phyloP scores from a whole-genome alignment of 2,113 vertebrate genomes.

The Sapayoa aenigma region DNA sequence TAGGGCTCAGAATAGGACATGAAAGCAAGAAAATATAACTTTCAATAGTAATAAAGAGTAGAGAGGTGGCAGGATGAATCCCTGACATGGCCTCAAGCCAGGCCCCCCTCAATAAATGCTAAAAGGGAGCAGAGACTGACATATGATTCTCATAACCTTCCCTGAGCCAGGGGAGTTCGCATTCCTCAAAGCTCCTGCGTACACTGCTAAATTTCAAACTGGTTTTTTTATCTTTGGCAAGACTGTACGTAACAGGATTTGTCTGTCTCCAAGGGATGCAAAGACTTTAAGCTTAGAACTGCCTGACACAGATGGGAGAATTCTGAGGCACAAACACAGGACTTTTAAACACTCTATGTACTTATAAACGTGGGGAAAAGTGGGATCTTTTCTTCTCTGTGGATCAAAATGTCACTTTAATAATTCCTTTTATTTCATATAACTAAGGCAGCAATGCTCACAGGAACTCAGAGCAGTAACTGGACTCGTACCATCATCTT shows the following conservation, averaged over 20 bases:
- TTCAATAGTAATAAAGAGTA: neutral
- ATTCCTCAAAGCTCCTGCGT: neutral
- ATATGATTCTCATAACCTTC: neutral
- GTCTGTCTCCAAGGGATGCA: neutral
- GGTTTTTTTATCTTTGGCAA: neutral
- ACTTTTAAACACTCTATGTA: neutral
- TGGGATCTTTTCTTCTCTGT: neutral
- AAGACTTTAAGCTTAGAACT: neutral
- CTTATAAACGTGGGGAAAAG: neutral
- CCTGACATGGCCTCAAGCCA: neutral
- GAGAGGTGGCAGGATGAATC: neutral
- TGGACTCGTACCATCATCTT: neutral
- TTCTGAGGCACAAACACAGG: slow-evolving; percentile 1
- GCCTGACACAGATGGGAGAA: slow-evolving; percentile 5
- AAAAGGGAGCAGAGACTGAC: neutral
- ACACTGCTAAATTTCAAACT: neutral
- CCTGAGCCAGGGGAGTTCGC: neutral
- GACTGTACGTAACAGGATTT: neutral
- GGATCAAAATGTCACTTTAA: neutral
- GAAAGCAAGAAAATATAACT: neutral
- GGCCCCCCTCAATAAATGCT: neutral
- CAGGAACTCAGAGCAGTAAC: neutral
- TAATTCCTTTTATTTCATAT: neutral
- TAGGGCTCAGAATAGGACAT: neutral
- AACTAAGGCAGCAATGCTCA: neutral